phyloP scores from a whole-genome alignment of 37 sponge, comb jelly and placozoan genomes.

The Mnemiopsis leidyi region DNA sequence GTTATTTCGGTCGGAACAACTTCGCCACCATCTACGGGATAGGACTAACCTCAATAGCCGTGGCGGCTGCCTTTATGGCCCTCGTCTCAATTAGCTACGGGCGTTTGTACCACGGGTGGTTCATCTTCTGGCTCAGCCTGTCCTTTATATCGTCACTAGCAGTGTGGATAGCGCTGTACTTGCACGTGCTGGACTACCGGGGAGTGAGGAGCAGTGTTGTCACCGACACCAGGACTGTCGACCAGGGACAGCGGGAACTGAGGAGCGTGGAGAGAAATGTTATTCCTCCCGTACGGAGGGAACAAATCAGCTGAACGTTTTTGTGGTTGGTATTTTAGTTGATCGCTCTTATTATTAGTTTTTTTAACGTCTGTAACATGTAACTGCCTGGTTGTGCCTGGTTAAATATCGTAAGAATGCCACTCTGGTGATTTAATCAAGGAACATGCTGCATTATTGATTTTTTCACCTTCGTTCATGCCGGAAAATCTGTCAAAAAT shows the following conservation, averaged over 20 bases:
- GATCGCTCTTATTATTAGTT: too few species aligned
- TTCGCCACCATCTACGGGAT: slow-evolving; percentile 20
- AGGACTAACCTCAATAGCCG: slow-evolving; percentile 7
- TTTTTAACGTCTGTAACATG: too few species aligned
- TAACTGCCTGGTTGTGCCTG: too few species aligned
- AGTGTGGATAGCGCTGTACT: slow-evolving; percentile 26
- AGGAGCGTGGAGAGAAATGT: neutral
- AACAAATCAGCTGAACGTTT: neutral
- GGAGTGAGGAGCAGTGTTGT: neutral
- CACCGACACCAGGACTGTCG: neutral
- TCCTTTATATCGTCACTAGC: neutral
- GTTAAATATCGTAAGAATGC: too few species aligned
- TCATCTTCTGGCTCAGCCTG: slow-evolving; percentile 6
- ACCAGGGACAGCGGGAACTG: neutral
- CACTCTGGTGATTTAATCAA: too few species aligned
- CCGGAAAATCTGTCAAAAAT: too few species aligned
- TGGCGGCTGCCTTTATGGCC: slow-evolving; percentile 19
- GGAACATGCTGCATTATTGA: too few species aligned
- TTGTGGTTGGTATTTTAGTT: too few species aligned
- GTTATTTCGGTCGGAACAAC: slow-evolving; percentile 17
- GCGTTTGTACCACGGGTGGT: neutral
- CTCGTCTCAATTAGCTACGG: neutral
- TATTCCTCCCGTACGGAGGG: neutral
- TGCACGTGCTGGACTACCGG: neutral
- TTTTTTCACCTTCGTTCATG: too few species aligned